Evolutionary conservation across 2,113 vertebrate species (phyloP), one percentile per base, ranked within the genome.

Genomic region (Pluvianellus socialis): DNA sequence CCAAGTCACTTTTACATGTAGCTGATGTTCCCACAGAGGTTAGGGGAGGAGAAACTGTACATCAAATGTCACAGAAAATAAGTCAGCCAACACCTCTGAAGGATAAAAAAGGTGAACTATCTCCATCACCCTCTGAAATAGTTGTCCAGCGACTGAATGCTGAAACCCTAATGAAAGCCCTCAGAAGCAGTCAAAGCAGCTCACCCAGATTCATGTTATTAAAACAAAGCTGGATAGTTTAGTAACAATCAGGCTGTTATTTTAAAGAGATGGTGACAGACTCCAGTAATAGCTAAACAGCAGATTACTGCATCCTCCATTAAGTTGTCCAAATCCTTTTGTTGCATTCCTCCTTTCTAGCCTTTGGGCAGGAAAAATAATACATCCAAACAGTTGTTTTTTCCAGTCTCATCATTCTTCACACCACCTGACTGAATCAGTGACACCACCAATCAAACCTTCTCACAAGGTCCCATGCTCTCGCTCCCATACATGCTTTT

Each of bases 61-160:
- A 77, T 94, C 93, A 96, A 77, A 95, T 89, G 75, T 79, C 96
- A 97, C 80, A 96, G 76, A 97, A 97, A 95, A 92, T 88, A 97
- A 97, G 68, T 93, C 82, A 96, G 95, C 44, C 70, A 88, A 28
- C 50, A 94, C 75, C 73, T 86, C 83, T 84, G 86, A 3, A 75
- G 92, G 90, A 82, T 67, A 92, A 47, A 75, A 79, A 90, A 80
- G 55, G 62, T 42, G 44, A 73, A 81, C 15, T 55, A 80, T 56
- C 84, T 89, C 68, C 26, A 47, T 45, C 52, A 71, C 9, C 5
- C 15, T 82, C 53, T 15, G 2, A 77, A 74, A 89, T 20, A 74
- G 55, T 42, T 66, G 52, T 35, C 73, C 35, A 70, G 2, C 1
- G 6, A 49, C 53, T 73, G 38, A 76, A 90, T 21, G 27, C 17